These are phyloP conservation scores for Diorhabda sublineata DNA, from an alignment of 1,140 invertebrate genomes.

Conservation along the genomic window DNA sequence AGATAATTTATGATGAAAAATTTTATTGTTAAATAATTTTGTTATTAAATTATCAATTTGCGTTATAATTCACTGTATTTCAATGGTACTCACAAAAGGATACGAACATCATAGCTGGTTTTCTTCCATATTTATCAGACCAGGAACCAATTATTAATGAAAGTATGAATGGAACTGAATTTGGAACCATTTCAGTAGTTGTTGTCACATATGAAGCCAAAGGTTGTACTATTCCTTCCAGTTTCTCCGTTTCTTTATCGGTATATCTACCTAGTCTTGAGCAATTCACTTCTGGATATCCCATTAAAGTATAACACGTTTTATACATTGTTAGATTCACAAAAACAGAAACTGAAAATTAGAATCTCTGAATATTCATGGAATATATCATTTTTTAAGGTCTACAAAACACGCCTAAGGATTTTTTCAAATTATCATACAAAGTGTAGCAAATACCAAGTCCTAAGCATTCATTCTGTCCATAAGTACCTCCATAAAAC, in stretches of 20 bases:
- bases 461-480: no score
- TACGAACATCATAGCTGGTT: background rate
- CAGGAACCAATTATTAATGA: background rate
- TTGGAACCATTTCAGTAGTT: background rate
- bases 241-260: background rate
- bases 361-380: no score
- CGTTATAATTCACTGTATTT: no score
- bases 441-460: no score
- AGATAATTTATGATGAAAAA: no score
- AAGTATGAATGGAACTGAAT: background rate
- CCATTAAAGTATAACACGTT: background rate
- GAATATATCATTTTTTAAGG: no score
- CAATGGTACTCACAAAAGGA: background rate
- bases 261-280: background rate
- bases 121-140: background rate
- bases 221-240: background rate
- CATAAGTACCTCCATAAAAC: no score
- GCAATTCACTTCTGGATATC: background rate
- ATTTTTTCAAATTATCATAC: no score
- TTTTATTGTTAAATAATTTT: no score
- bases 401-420: no score
- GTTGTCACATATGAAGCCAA: background rate
- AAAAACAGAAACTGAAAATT: no score
- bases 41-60: no score
- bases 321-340: background rate